phyloP scores from a whole-genome alignment of 2,797 vertebrate species.

The Enteromius anoplus region DNA sequence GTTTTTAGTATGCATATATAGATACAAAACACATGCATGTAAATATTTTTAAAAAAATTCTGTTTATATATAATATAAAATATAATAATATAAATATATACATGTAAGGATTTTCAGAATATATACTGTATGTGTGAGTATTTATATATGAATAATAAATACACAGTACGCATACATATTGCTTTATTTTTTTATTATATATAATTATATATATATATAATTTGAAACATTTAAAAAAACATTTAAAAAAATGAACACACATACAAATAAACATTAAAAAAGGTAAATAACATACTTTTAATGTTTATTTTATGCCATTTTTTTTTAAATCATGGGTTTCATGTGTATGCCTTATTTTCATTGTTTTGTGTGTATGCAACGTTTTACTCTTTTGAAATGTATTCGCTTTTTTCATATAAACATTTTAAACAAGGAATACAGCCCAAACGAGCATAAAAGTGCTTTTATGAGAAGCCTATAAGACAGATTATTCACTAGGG shows the following conservation, averaged over 20 bases:
- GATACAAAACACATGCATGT: no score
- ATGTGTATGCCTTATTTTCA: neutral
- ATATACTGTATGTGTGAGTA: no score
- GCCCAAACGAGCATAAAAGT: neutral
- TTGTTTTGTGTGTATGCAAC: neutral
- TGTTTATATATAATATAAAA: no score
- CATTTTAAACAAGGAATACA: neutral
- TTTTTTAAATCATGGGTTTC: neutral
- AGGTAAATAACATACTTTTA: neutral
- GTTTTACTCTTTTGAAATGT: neutral
- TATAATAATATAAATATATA: no score
- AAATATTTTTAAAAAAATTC: no score
- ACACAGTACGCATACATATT: no score
- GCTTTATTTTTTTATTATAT: no score
- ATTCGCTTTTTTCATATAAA: neutral
- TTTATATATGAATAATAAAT: no score
- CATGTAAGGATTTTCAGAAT: no score
- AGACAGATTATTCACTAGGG: conserved; percentile 3
- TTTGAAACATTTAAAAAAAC: no score
- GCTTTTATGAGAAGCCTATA: neutral
- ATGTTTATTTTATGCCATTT: neutral
- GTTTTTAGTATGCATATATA: no score
- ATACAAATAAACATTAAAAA: neutral
- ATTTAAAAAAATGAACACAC: neutral
- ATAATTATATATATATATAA: no score